phyloP scores from a whole-genome alignment of 1,140 invertebrate genomes.

The Rhopalosiphum padi region DNA sequence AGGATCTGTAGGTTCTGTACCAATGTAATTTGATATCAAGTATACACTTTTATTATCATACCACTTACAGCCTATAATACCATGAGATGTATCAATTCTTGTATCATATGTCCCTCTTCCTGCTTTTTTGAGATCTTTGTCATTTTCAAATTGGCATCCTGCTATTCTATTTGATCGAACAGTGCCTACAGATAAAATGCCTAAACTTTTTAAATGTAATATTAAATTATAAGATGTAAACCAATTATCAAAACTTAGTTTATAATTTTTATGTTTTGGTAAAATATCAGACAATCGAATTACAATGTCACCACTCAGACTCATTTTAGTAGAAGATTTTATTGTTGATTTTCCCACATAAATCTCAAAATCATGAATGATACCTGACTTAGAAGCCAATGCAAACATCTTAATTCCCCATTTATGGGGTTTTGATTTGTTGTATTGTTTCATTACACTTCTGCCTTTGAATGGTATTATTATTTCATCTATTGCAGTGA shows the following conservation, averaged over 20 bases:
- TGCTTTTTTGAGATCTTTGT: background rate
- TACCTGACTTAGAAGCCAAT: background rate
- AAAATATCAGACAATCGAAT: background rate
- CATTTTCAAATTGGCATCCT: background rate
- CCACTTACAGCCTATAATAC: background rate
- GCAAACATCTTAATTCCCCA: background rate
- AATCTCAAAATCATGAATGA: constrained; percentile 3
- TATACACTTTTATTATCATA: background rate
- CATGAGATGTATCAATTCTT: background rate
- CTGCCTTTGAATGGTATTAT: no score
- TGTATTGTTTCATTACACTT: background rate
- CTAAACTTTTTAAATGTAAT: background rate
- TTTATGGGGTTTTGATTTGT: background rate
- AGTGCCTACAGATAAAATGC: background rate
- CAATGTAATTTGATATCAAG: background rate
- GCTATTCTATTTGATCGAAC: background rate
- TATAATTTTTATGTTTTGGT: background rate
- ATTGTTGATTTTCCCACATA: background rate
- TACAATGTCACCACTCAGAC: background rate
- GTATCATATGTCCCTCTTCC: background rate
- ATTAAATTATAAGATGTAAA: constrained; percentile 16
- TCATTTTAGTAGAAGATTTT: background rate
- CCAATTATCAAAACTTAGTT: constrained; percentile 26
- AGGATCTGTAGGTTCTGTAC: background rate
- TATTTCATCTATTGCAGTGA: no score